phyloP scores from a whole-genome alignment of 2,888 invertebrate genomes.

The Melanostoma mellinum region DNA sequence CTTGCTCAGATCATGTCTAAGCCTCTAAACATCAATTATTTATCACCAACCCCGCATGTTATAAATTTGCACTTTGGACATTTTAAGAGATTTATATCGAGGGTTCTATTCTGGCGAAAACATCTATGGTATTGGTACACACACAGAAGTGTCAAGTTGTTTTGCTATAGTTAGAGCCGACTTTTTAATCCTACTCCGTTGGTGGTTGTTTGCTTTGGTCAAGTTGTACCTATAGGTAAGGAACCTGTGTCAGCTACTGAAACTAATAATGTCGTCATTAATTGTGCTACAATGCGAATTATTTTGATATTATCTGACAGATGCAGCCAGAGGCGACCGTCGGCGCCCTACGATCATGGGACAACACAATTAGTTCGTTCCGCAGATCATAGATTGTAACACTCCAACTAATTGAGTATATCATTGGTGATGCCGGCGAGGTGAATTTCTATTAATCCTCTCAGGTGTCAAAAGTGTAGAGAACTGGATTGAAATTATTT shows the following conservation, averaged over 20 bases:
- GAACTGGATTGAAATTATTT: slow-evolving; percentile 18
- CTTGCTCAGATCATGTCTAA: slow-evolving; percentile 1
- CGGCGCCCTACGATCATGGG: slow-evolving; percentile 59
- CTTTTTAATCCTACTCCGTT: slow-evolving; percentile 22
- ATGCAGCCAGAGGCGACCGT: slow-evolving; percentile 29
- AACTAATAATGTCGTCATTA: slow-evolving; percentile 71
- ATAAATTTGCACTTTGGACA: slow-evolving; percentile 61
- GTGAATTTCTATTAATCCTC: slow-evolving; percentile 60
- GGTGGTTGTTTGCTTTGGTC: slow-evolving; percentile 33
- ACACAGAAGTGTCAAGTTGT: slow-evolving; percentile 46
- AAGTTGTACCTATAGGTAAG: neutral
- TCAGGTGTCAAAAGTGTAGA: slow-evolving; percentile 57
- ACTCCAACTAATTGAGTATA: slow-evolving; percentile 64
- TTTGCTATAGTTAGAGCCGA: slow-evolving; percentile 19
- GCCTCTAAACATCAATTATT: slow-evolving; percentile 69
- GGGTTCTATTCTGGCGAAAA: slow-evolving; percentile 23
- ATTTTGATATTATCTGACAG: slow-evolving; percentile 68
- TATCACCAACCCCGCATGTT: slow-evolving; percentile 42
- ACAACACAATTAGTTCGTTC: slow-evolving; percentile 67
- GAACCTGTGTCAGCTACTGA: slow-evolving; percentile 58
- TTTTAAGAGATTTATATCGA: slow-evolving; percentile 59
- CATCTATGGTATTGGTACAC: neutral
- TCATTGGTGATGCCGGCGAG: slow-evolving; percentile 17
- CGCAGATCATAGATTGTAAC: slow-evolving; percentile 63
- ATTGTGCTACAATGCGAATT: slow-evolving; percentile 66